Evolutionary conservation across 2,888 invertebrate genomes (phyloP), one percentile per base, ranked within the genome.

Genomic region (Andrena hattorfiana): DNA sequence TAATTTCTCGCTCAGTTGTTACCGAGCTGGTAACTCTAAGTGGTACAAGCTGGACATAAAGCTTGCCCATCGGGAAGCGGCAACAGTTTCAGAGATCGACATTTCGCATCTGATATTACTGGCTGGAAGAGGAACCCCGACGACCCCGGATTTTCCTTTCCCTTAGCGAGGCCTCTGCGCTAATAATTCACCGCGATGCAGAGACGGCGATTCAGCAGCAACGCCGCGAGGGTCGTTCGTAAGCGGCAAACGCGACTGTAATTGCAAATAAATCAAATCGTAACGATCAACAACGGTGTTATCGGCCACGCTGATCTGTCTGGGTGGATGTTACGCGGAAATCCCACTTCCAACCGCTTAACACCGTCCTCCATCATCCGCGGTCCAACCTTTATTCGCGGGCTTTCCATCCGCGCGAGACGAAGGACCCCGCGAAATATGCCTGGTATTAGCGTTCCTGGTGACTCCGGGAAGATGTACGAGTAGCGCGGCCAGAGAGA

Each of bases 231-330:
- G 60, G 83, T 84, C 68, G 72, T 49, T 81, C 48, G 80, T 48
- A 54, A 63, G 56, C 72, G 64, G 66, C 69, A 73, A 81, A 54
- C 86, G 85, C 87, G 83, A 81, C 80, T 82, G 82, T 91, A 92
- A 92, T 91, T 92, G 91, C 90, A 81, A 92, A 92, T 92, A 92
- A 92, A 93, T 93, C 92, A 92, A 92, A 92, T 90, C 89, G 87
- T 92, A 93, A 92, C 92, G 92, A 92, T 92, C 91, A 90, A 90
- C 91, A 89, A 90, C 86, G 77, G 56, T 72, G 71, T 73, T 87
- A 87, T 87, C 87, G 66, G 49, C 28, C 64, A n/a, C 49, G 35
- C 32, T 60, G 80, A 85, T 85, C 81, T 59, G 59, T 59, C 48
- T 16, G 35, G 28, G 48, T 66, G 77, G 62, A 85, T 76, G 83